Evolutionary conservation across 2,797 vertebrate species (phyloP), one percentile per base, ranked within the genome.

Genomic region (Chiroxiphia lanceolata): DNA sequence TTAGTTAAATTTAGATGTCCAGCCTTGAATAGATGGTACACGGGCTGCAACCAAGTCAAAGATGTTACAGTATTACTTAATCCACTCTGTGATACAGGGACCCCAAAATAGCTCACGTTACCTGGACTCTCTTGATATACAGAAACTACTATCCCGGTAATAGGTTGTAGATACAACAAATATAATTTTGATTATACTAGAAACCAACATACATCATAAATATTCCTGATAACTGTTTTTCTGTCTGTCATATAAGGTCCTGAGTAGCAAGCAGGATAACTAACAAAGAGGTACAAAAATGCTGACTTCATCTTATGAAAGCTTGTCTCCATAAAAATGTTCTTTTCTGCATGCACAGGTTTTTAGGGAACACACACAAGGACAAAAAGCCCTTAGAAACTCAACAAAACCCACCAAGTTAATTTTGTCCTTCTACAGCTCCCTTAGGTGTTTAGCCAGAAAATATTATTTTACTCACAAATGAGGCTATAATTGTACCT

Each of bases 1-100:
- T 21, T 45, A 76, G 89, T 92, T 83, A 80, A 93, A 89, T 87
- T 85, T 95, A 56, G 56, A 94, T 80, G 36, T 60, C 60, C 74
- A 70, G 15, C 20, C 26, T 72, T 87, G 60, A 90, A 93, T 61
- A 75, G 59, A 56, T 56, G 6, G 20, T 50, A 87, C 56, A 53
- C 70, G 56, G 53, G 6, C 61, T 86, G 29, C 76, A 63, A 81
- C 8, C 48, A 86, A 75, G 45, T n/a, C 14, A 38, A 92, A 94
- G 59, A 77, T 40, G 12, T 59, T 77, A 56, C 40, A 38, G 12
- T 54, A 82, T 57, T 82, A 71, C 25, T 80, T 79, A 71, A 63
- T 72, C 6, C 21, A 27, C 23, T 54, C 40, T 65, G 10, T 54
- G 26, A 38, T 23, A 47, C 9, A 11, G 86, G 13, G 54, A 68